Evolutionary conservation across 2,797 vertebrate species (phyloP).

Genomic region (Emydoidea blandingii): DNA sequence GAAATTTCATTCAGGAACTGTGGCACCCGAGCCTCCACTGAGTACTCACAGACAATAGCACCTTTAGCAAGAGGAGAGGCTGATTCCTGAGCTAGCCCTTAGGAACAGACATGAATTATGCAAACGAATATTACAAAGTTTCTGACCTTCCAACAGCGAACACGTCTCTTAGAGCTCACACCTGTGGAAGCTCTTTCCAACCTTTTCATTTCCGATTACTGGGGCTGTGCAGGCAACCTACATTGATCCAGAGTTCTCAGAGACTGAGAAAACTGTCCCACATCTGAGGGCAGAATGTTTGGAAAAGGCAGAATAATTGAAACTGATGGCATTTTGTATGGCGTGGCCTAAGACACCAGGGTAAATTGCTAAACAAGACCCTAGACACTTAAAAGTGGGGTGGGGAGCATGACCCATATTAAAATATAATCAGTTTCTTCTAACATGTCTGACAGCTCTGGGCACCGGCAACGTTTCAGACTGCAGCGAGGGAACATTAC

Average conservation of each 20-base stretch:
- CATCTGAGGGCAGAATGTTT: not conserved
- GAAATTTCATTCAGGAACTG: slow-evolving; percentile 42
- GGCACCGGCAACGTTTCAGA: not conserved
- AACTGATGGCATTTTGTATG: not conserved
- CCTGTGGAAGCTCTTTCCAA: not conserved
- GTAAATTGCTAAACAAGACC: not conserved
- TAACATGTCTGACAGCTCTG: not conserved
- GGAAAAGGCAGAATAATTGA: accelerated
- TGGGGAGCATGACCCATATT: not conserved
- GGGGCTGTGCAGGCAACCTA: not conserved
- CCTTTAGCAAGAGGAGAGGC: slow-evolving; percentile 56
- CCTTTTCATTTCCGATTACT: not conserved
- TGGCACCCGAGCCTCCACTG: not conserved
- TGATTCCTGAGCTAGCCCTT: slow-evolving; percentile 63
- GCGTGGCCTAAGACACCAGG: not conserved
- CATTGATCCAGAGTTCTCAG: not conserved
- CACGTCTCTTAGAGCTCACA: slow-evolving; percentile 8
- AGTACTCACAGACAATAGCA: accelerated
- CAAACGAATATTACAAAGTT: slow-evolving; percentile 48
- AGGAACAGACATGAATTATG: slow-evolving; percentile 60
- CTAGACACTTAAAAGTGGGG: not conserved
- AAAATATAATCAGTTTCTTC: not conserved
- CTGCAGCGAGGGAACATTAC: not conserved
- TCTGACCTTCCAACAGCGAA: not conserved
- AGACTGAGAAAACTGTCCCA: not conserved